phyloP scores from a whole-genome alignment of 2,113 vertebrate genomes.

The Glareola pratincola region DNA sequence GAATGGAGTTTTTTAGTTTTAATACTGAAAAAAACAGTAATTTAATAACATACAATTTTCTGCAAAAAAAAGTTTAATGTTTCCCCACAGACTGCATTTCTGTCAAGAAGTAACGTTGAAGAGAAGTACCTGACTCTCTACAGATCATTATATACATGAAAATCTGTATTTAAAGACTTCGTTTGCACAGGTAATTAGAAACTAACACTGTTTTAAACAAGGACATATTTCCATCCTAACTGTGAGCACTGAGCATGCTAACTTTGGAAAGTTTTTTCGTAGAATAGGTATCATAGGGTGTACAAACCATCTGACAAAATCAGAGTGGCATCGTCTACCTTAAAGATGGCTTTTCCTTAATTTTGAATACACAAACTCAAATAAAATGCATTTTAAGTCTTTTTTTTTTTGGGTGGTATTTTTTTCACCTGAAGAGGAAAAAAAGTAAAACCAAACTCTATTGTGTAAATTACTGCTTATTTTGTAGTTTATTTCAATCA shows the following conservation, averaged over 20 bases:
- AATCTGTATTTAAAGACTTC: neutral
- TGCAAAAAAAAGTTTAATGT: neutral
- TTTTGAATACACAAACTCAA: neutral
- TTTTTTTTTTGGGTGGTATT: neutral
- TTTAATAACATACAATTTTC: neutral
- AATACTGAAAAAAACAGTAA: neutral
- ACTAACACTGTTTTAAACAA: neutral
- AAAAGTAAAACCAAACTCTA: neutral
- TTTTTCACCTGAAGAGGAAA: neutral
- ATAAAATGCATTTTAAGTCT: neutral
- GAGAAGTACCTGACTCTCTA: neutral
- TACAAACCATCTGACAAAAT: neutral
- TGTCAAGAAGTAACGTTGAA: neutral
- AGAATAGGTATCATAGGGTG: neutral
- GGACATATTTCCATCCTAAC: neutral
- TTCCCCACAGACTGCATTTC: neutral
- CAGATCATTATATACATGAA: neutral
- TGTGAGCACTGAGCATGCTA: neutral
- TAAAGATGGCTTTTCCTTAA: neutral
- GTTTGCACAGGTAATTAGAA: neutral
- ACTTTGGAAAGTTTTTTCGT: neutral
- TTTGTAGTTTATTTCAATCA: neutral
- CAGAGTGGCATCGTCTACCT: neutral
- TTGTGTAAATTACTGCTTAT: neutral
- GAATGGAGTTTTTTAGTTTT: neutral